Evolutionary conservation across 2,888 invertebrate species (phyloP).

Genomic region (Zeuzera pyrina): DNA sequence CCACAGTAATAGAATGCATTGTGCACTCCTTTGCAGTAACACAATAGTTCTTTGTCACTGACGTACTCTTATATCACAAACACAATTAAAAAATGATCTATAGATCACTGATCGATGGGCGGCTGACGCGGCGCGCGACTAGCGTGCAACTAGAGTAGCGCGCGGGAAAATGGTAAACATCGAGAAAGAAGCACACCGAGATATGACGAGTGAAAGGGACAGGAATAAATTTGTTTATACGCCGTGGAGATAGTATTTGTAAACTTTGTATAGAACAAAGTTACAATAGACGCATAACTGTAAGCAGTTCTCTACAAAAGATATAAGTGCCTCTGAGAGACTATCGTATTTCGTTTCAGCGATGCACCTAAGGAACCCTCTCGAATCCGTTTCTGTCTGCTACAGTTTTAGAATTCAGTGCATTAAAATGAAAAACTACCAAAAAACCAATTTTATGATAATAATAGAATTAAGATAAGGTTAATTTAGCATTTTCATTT

Average conservation of each 20-base stretch:
- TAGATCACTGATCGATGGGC: constrained; percentile 18
- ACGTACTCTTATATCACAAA: constrained; percentile 19
- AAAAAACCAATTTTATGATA: too few species aligned
- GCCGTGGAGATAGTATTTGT: constrained; percentile 23
- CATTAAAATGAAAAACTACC: too few species aligned
- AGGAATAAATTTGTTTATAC: constrained; percentile 29
- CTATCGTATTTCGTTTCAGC: too few species aligned
- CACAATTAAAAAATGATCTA: constrained; percentile 13
- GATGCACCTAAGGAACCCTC: too few species aligned
- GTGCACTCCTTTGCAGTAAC: constrained; percentile 17
- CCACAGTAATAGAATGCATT: constrained; percentile 33
- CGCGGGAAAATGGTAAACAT: constrained; percentile 53
- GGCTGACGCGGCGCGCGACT: constrained; percentile 31
- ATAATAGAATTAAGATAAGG: too few species aligned
- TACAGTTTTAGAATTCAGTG: too few species aligned
- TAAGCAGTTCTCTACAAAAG: too few species aligned
- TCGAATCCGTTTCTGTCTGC: too few species aligned
- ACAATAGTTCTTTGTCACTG: constrained; percentile 28
- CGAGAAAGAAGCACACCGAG: constrained; percentile 25
- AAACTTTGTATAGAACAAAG: constrained; percentile 18
- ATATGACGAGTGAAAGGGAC: constrained; percentile 30
- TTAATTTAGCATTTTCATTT: too few species aligned
- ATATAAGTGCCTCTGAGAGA: too few species aligned
- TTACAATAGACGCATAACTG: too few species aligned
- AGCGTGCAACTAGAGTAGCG: constrained; percentile 29